A percentile compares a stretch with the other conserved stretches of the same genome.
Evolutionary conservation across 2,797 vertebrate genomes (phyloP).

Genomic region (Argya squamiceps): DNA sequence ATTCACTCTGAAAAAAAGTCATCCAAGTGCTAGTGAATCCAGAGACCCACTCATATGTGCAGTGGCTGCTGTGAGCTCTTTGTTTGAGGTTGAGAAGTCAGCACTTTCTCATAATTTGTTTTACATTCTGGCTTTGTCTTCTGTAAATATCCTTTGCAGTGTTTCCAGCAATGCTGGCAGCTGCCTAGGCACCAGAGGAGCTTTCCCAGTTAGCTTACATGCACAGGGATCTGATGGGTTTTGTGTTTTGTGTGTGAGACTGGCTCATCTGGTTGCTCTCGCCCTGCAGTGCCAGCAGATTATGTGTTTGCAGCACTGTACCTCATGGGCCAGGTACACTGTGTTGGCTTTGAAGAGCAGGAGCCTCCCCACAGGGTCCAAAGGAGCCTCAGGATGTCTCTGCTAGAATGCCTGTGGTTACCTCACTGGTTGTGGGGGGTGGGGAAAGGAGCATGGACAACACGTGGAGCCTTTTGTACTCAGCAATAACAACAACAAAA

Average conservation of each 20-base stretch:
- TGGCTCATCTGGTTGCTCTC: background rate
- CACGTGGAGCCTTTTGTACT: background rate
- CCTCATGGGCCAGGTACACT: background rate
- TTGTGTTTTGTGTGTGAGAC: background rate
- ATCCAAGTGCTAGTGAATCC: background rate
- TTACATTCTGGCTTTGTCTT: background rate
- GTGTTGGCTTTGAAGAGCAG: background rate
- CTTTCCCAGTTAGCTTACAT: background rate
- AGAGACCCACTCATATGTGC: background rate
- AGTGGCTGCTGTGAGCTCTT: background rate
- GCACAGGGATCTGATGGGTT: background rate
- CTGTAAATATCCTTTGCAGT: slow-evolving; percentile 28
- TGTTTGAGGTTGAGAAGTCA: background rate
- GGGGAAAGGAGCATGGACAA: background rate
- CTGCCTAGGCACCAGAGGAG: background rate
- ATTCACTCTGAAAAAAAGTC: background rate
- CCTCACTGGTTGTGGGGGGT: background rate
- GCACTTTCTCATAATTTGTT: slow-evolving; percentile 1
- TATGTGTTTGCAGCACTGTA: background rate
- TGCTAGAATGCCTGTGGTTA: background rate
- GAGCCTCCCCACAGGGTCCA: background rate
- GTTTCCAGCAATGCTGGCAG: slow-evolving; percentile 6
- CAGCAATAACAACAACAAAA: background rate
- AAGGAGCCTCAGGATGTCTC: background rate
- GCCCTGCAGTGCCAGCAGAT: background rate